Evolutionary conservation across 2,113 vertebrate genomes (phyloP), one percentile per base, ranked within the genome.

Genomic region (Vulpes ferrilata): DNA sequence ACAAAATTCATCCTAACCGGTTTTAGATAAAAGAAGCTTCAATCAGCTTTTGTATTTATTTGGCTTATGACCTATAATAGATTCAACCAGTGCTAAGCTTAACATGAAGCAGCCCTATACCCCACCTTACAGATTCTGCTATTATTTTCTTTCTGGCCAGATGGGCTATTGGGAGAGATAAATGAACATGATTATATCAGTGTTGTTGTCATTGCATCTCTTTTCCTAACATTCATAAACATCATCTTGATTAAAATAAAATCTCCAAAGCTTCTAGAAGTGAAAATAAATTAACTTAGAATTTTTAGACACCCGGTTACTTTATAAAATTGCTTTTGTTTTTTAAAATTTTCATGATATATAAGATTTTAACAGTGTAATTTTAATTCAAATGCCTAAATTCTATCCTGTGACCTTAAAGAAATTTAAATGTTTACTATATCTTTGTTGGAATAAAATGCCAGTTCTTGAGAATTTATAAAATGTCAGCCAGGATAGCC

Each of bases 361-460:
- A 32, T 86, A 96, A 53, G 78, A 93, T 97, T 97, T 98, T 96
- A 98, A 53, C 17, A 94, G 81, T 87, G 93, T 91, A 92, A 92
- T 97, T 98, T 98, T 97, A 98, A 95, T 55, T 20, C 53, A 76
- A 97, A 96, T 79, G 38, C 67, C 87, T 59, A 93, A 96, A 98
- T 98, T 98, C 84, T 93, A 95, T 96, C 88, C 90, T 84, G 8
- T 97, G 96, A 98, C 83, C 79, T 97, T 92, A 96, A 98, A 98
- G 92, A 64, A 94, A 97, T 98, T 97, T 91, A 98, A 98, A 94
- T 93, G 95, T 98, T 98, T 98, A 98, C 96, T 97, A 60, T 82
- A 95, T 55, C 32, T 53, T 32, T 97, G 87, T 92, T 84, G 84
- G 22, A 64, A 80, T 96, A 98, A 98, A 97, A 82, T 79, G 53